Evolutionary conservation across 64 coral and sea anemone species (phyloP).

Genomic region (Actinia tenebrosa): DNA sequence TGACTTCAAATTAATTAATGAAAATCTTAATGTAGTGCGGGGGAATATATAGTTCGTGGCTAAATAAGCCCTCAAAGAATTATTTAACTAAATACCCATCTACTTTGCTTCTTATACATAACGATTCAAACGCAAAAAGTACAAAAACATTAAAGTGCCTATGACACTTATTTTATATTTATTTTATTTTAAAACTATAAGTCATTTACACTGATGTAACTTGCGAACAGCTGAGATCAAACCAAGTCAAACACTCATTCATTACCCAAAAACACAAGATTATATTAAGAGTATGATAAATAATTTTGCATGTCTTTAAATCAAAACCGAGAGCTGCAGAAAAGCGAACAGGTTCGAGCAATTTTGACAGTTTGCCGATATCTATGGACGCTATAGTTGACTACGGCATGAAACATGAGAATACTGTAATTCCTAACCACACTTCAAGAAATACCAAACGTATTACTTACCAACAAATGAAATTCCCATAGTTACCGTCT

Average conservation of each 20-base stretch:
- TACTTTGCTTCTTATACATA: too few relatives aligned
- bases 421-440: neutral
- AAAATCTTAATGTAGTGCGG: neutral
- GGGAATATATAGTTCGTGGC: too few relatives aligned
- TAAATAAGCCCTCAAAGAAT: too few relatives aligned
- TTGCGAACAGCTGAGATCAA: neutral
- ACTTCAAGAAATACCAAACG: neutral
- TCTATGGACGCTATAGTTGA: neutral
- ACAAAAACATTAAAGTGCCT: too few relatives aligned
- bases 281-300: too few relatives aligned
- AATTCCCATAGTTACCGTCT: conserved; percentile 1
- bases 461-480: neutral
- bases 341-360: neutral
- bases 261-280: too few relatives aligned
- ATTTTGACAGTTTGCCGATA: neutral
- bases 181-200: too few relatives aligned
- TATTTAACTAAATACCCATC: too few relatives aligned
- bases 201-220: too few relatives aligned
- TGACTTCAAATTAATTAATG: neutral
- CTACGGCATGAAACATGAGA: neutral
- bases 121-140: too few relatives aligned
- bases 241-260: neutral
- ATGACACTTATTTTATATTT: too few relatives aligned
- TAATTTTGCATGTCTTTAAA: neutral
- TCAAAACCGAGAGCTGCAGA: neutral